Base-by-base conservation (phyloP, 92 coral and sea anemone species). In the Diadumene lineata region DNA sequence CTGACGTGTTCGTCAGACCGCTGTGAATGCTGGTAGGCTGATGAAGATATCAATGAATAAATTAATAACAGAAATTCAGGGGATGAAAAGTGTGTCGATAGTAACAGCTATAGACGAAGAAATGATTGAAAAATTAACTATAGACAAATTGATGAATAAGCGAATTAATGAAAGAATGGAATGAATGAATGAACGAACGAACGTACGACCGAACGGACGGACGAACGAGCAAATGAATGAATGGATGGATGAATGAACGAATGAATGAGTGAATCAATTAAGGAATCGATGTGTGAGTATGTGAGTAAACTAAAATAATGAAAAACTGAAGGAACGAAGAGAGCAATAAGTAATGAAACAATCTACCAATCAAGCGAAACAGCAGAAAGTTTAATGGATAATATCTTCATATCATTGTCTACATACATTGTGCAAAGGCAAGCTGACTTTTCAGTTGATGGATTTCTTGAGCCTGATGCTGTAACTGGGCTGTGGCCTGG, bases 401-500 rank as follows among this genome's bases (percentile, higher is more conserved):
- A n/a, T n/a, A n/a, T n/a, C n/a, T n/a, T n/a, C n/a, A 38, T 38
- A 38, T 38, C 48, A 38, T 38, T 38, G 48, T 44, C 17, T 31
- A 69, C 94, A 88, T 64, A 94, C 98, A 86, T 51, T 89, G 89
- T 1, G 85, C 79, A 27, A 83, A 56, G 8, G 87, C 57, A 0
- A 82, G 76, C 66, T 94, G 98, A 51, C 81, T 92, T 58, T 85
- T 88, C 24, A 94, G 90, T 60, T 84, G 89, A 28, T 85, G 88
- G 24, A 94, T 89, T 69, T 92, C 98, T 25, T 92, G 89, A 18
- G 97, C 85, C 63, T 94, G 98, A 10, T 81, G 88, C 31, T 92
- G 89, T 15, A 94, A 81, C 44, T 88, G 97, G 25, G 83, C 82
- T 33, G 89, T 92, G 28, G 93, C 86, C 98, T 94, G 72, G 21